phyloP scores from a whole-genome alignment of 2,797 vertebrate genomes.

The Lagocephalus sceleratus region DNA sequence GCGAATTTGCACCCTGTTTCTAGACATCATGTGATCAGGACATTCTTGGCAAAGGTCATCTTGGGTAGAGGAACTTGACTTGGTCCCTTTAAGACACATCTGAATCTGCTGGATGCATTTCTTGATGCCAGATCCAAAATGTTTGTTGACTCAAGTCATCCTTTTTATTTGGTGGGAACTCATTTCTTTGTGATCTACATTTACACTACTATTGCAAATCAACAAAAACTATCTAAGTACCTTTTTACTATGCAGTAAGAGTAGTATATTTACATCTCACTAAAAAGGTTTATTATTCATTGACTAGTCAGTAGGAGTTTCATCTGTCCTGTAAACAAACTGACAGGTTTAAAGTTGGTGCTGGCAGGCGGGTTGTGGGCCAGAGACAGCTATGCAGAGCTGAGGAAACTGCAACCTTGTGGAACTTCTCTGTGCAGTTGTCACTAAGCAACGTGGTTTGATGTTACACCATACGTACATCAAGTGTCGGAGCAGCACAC shows the following conservation, averaged over 20 bases:
- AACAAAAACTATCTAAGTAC: too few relatives aligned
- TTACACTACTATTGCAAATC: too few relatives aligned
- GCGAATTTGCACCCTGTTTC: constrained; percentile 44
- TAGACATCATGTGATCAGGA: constrained; percentile 53
- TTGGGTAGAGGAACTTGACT: constrained; percentile 25
- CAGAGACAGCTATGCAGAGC: not conserved
- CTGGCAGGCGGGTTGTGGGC: not conserved
- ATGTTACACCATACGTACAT: too few relatives aligned
- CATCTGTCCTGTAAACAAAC: not conserved
- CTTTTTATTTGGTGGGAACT: constrained; percentile 7
- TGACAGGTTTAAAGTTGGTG: not conserved
- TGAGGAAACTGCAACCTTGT: not conserved
- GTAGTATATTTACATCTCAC: too few relatives aligned
- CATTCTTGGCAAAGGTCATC: constrained; percentile 53
- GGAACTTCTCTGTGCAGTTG: not conserved
- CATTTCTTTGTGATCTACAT: too few relatives aligned
- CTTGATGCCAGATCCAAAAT: constrained; percentile 17
- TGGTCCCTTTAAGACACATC: constrained; percentile 23
- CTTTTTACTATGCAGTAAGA: too few relatives aligned
- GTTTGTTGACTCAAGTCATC: constrained; percentile 5
- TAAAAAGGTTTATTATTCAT: too few relatives aligned
- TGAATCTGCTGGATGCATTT: constrained; percentile 22
- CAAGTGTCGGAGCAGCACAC: too few relatives aligned
- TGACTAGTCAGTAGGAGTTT: not conserved
- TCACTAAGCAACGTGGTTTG: not conserved